phyloP scores from a whole-genome alignment of 2,113 vertebrate species.

The Tetrax tetrax region DNA sequence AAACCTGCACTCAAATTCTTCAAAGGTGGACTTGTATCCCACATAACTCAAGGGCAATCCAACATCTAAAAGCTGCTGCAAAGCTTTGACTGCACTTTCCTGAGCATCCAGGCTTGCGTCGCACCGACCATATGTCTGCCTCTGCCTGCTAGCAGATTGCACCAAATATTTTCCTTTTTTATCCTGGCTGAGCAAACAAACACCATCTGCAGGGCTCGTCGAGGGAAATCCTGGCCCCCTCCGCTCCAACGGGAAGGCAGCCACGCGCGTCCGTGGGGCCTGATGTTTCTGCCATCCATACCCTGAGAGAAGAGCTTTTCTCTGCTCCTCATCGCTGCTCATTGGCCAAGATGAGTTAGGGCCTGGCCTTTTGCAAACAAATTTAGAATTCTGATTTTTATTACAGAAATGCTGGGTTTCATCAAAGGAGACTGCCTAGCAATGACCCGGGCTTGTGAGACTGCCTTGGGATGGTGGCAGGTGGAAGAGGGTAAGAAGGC shows the following conservation, averaged over 20 bases:
- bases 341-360: accelerated
- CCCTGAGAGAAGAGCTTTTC: not conserved
- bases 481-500: not conserved
- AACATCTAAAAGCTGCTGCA: not conserved
- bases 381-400: not conserved
- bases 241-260: not conserved
- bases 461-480: not conserved
- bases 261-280: accelerated
- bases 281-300: not conserved
- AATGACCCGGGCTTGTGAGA: not conserved
- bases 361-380: not conserved
- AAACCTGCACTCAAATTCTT: not conserved
- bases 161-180: constrained; percentile 63
- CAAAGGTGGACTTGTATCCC: not conserved
- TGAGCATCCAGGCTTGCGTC: not conserved
- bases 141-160: constrained; percentile 56
- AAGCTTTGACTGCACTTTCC: not conserved
- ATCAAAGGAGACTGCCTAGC: not conserved
- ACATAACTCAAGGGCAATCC: not conserved
- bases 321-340: not conserved
- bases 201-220: constrained; percentile 31
- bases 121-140: constrained; percentile 40
- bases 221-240: constrained; percentile 27
- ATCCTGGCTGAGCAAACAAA: constrained; percentile 60
- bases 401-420: not conserved